Base-by-base conservation (phyloP, 1,140 invertebrate species). In the Venustaconcha ellipsiformis region DNA sequence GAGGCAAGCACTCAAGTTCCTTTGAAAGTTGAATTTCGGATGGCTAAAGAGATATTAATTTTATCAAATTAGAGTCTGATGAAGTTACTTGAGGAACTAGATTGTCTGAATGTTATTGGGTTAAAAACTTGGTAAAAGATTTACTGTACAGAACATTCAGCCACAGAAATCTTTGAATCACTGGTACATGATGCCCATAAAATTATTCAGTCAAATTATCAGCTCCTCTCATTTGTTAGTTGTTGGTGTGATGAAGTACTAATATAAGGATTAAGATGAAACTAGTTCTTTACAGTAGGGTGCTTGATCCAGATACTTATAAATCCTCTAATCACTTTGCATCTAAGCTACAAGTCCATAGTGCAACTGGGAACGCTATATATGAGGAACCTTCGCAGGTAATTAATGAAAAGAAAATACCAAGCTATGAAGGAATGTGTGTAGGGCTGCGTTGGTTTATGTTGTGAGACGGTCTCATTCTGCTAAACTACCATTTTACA, bases 401-500 rank as follows among this genome's bases (percentile, higher is more conserved):
- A 11, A 57, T 48, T 23, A 57, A 68, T 17, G 23, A 18, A 6
- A 65, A 23, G 14, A 65, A 20, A 14, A 76, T 76, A 57, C 62
- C 74, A n/a, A 14, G 6, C 13, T 17, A 1, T 14, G 70, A 70
- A 55, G 67, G 67, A 3, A 70, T 55, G 11, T 67, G 59, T 17
- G 23, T 23, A 55, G 74, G 59, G 5, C 48, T 76, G 12, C 65
- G 60, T 57, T 67, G 74, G 23, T 76, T 55, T 56, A 70, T 76
- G 67, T 23, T 70, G 30, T 57, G 67, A 56, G 60, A 76, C 18
- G 70, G 70, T 48, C 67, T 60, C 5, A 70, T 76, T 60, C 26
- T 70, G 8, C 14, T 76, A 55, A 70, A 76, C 60, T 70, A 76
- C 57, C 74, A 76, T 18, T 76, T 60, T 48, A 69, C 70, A 37